Evolutionary conservation across 2,113 vertebrate genomes (phyloP).

Genomic region (Tragelaphus imberbis): DNA sequence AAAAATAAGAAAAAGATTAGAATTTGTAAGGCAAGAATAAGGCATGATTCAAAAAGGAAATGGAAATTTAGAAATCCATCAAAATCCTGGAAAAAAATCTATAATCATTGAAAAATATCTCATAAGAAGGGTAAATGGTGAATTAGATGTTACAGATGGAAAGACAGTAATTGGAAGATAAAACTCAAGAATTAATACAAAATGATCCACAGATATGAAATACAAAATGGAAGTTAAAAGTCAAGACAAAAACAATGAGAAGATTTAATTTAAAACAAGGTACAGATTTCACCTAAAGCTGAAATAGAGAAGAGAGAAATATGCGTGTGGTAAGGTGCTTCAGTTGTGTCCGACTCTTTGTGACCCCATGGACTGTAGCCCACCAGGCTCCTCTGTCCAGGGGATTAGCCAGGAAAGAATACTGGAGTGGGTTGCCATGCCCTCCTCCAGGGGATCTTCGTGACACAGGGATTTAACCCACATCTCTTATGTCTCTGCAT

Average conservation of each 20-base stretch:
- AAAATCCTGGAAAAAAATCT: not conserved
- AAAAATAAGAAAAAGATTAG: not conserved
- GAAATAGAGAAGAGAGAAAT: not conserved
- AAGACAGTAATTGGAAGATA: not conserved
- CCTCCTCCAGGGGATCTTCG: not conserved
- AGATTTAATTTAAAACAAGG: not conserved
- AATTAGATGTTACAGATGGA: not conserved
- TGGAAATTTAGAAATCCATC: not conserved
- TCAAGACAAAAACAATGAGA: not conserved
- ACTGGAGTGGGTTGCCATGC: not conserved
- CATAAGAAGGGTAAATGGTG: not conserved
- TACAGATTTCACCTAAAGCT: not conserved
- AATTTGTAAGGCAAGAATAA: not conserved
- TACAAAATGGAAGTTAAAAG: not conserved
- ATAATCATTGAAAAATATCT: not conserved
- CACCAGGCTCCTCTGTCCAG: not conserved
- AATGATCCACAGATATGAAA: not conserved
- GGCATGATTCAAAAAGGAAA: not conserved
- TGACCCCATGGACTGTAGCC: not conserved
- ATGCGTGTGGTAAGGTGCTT: not conserved
- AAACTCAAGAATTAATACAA: not conserved
- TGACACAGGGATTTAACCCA: not conserved
- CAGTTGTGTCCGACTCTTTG: not conserved
- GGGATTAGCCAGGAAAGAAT: not conserved
- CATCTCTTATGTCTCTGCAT: not conserved